Base-by-base conservation (phyloP, 2,113 vertebrate genomes). In the Prunella himalayana region DNA sequence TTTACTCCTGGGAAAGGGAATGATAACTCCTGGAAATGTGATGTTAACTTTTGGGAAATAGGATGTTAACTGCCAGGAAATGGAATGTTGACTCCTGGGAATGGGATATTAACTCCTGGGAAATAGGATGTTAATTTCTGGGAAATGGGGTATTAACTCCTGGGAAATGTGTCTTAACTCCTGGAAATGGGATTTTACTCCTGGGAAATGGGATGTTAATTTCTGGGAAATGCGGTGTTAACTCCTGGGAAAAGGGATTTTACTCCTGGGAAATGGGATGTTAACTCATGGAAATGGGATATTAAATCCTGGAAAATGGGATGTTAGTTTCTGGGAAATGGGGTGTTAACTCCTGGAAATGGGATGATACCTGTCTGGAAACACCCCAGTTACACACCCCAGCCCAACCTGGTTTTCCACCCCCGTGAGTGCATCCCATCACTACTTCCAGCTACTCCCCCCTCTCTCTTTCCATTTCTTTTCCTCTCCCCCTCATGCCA, bases 361-460 rank as follows among this genome's bases (percentile, higher is more conserved):
- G 16, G 20, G 81, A 19, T 10, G 10, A 0, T 33, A 53, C 44
- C 39, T 6, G 7, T 14, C 15, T 10, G 19, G 37, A 9, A 44
- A 59, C 23, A 10, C 16, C 30, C 51, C 13, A 11, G 16, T 44
- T 14, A 16, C n/a, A 0, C 4, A 1, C 15, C 18, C 3, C 10
- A 28, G 16, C 7, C 28, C 1, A 1, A 14, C 14, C 19, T 1
- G 1, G 9, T 49, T 44, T 64, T 15, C 79, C 45, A 10, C 3
- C 49, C 45, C 2, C 0, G 0, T 8, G 25, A 54, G 50, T 0
- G 9, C 60, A 31, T 16, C 81, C 53, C 54, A 4, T 15, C 2
- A 11, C 54, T 16, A 9, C 21, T 37, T 11, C 51, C 39, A 33
- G 42, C 42, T 25, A 9, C 3, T 4, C 54, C 31, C 2, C 11